A percentile compares a stretch with the other conserved stretches of the same genome.
These are phyloP conservation scores for Epirrhoe tristata DNA, from an alignment of 2,888 invertebrate genomes.

Conservation along the genomic window DNA sequence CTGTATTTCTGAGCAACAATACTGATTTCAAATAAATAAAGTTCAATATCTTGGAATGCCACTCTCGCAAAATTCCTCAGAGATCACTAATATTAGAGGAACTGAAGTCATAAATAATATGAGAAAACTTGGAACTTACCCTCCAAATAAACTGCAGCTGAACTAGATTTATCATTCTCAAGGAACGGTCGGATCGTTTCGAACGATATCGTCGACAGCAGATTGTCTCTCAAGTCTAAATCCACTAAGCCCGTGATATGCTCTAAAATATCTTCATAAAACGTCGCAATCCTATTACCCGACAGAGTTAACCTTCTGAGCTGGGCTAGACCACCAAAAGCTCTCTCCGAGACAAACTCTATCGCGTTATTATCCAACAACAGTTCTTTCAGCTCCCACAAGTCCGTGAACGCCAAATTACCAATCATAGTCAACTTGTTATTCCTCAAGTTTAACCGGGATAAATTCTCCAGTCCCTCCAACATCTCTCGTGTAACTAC, in stretches of 20 bases:
- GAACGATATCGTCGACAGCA: slow-evolving; percentile 90
- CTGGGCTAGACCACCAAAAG: slow-evolving; percentile 90
- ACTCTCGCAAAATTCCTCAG: neutral
- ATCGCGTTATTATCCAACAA: slow-evolving; percentile 89
- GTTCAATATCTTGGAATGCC: neutral
- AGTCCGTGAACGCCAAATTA: slow-evolving; percentile 91
- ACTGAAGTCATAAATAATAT: slow-evolving; percentile 49
- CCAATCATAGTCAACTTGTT: slow-evolving; percentile 92
- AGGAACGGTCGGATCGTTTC: slow-evolving; percentile 91
- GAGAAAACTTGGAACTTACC: slow-evolving; percentile 85
- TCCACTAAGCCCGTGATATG: slow-evolving; percentile 89
- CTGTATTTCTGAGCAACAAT: slow-evolving; percentile 16
- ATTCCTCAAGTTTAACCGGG: slow-evolving; percentile 89
- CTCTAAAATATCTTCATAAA: slow-evolving; percentile 90
- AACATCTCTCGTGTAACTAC: slow-evolving; percentile 92
- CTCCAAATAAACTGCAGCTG: slow-evolving; percentile 90
- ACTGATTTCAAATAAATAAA: slow-evolving; percentile 2
- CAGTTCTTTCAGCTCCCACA: slow-evolving; percentile 89
- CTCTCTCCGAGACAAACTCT: slow-evolving; percentile 90
- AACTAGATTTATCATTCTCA: slow-evolving; percentile 89
- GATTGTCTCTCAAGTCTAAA: slow-evolving; percentile 91
- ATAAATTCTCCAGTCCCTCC: slow-evolving; percentile 89
- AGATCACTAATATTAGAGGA: slow-evolving; percentile 2
- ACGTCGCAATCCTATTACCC: slow-evolving; percentile 89
- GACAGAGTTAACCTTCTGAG: slow-evolving; percentile 89